Evolutionary conservation across 2,797 vertebrate species (phyloP).

Genomic region (Characodon lateralis): DNA sequence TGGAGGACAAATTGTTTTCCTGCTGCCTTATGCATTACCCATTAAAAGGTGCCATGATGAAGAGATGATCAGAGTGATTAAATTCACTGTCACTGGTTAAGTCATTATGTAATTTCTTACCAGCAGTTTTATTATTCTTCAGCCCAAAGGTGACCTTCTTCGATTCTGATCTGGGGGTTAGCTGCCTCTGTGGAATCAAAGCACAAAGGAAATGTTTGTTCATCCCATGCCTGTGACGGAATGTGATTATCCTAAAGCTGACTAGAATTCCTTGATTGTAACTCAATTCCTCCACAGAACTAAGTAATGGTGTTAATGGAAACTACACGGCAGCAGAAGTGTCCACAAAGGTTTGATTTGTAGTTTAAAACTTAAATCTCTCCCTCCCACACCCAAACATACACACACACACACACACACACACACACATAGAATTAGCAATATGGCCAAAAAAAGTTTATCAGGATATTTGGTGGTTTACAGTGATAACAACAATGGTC

Average conservation of each 20-base stretch:
- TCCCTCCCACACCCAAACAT: background rate
- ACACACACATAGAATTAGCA: too few relatives aligned
- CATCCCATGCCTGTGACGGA: background rate
- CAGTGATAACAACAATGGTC: too few relatives aligned
- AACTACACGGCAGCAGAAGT: background rate
- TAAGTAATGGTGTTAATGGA: background rate
- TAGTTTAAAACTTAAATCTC: background rate
- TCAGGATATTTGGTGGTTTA: too few relatives aligned
- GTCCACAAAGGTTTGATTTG: background rate
- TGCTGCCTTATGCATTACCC: background rate
- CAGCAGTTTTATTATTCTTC: slow-evolving; percentile 92
- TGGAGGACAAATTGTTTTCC: background rate
- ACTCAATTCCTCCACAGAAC: background rate
- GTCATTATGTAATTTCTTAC: slow-evolving; percentile 64
- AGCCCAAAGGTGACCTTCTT: slow-evolving; percentile 96
- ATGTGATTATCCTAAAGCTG: background rate
- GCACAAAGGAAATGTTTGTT: background rate
- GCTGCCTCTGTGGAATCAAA: slow-evolving; percentile 44
- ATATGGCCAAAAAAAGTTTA: background rate
- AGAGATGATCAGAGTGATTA: background rate
- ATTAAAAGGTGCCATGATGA: background rate
- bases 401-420: too few relatives aligned
- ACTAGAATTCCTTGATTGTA: background rate
- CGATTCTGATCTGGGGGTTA: slow-evolving; percentile 67
- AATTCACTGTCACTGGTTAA: background rate